phyloP scores from a whole-genome alignment of 1,140 invertebrate genomes.

The Drosophila santomea region DNA sequence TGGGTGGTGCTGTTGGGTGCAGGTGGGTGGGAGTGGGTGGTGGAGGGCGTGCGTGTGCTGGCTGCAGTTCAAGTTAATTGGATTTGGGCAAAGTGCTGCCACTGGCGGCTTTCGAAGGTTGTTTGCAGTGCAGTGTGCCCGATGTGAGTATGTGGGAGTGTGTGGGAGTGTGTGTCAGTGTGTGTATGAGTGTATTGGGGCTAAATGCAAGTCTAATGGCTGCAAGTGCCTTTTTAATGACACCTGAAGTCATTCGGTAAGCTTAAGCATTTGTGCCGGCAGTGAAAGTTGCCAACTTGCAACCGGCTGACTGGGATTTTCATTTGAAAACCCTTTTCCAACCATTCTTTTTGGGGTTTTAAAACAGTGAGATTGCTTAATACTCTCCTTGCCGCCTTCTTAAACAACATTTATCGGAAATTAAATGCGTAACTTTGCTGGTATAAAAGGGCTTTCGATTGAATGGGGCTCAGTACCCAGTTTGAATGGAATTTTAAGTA shows the following conservation, averaged over 20 bases:
- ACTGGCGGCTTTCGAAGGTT: slow-evolving; percentile 62
- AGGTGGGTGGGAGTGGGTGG: slow-evolving; percentile 1
- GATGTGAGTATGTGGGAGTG: slow-evolving; percentile 1
- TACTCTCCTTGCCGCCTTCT: background rate
- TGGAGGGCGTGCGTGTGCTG: slow-evolving; percentile 29
- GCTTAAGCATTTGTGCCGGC: slow-evolving; percentile 36
- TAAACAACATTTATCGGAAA: background rate
- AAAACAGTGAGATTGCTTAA: background rate
- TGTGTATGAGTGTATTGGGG: slow-evolving; percentile 10
- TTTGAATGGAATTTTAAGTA: no score
- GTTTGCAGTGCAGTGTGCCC: slow-evolving; percentile 12
- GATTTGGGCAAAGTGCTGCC: slow-evolving; percentile 76
- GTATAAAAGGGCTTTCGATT: background rate
- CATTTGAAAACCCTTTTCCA: slow-evolving; percentile 20
- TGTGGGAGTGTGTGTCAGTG: slow-evolving; percentile 1
- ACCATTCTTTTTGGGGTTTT: slow-evolving; percentile 10
- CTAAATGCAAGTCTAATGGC: slow-evolving; percentile 66
- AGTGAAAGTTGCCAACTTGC: slow-evolving; percentile 20
- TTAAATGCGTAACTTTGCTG: background rate
- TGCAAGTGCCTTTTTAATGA: slow-evolving; percentile 55
- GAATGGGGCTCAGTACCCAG: no score
- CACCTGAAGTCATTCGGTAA: slow-evolving; percentile 55
- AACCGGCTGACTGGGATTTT: slow-evolving; percentile 9
- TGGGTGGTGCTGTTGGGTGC: background rate
- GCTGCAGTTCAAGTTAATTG: slow-evolving; percentile 79